Conservation (phyloP, 2,113 vertebrate genomes). For the Caretta caretta region DNA sequence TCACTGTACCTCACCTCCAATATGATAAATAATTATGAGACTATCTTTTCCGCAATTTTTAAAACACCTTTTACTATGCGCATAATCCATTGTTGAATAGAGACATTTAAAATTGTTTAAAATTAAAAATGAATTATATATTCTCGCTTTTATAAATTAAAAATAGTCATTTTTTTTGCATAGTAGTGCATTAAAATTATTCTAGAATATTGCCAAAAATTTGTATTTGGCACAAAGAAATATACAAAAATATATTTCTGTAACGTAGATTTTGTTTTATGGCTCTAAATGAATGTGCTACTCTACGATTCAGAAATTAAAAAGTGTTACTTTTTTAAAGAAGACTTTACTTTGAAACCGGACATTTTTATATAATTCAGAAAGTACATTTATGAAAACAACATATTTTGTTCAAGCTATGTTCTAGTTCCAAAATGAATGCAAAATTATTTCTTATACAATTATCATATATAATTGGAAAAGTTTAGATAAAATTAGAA, state of each 20-base stretch:
- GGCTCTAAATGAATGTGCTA: neutral
- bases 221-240: neutral
- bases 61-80: neutral
- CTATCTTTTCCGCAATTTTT: neutral
- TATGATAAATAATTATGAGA: conserved; percentile 31
- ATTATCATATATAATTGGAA: conserved; percentile 45
- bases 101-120: conserved; percentile 2
- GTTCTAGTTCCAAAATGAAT: conserved; percentile 34
- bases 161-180: neutral
- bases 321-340: neutral
- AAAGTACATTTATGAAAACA: neutral
- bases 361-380: neutral
- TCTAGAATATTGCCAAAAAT: neutral
- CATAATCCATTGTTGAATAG: neutral
- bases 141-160: neutral
- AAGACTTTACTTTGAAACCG: neutral
- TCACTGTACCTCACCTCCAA: conserved; percentile 2
- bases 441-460: neutral
- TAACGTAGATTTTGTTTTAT: neutral
- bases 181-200: neutral
- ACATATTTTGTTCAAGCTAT: conserved; percentile 22
- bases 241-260: neutral
- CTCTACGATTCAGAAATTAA: neutral
- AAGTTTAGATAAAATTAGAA: conserved; percentile 57
- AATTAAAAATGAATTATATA: conserved; percentile 13